These are phyloP conservation scores for Campylomormyrus tamandua DNA, from an alignment of 2,113 vertebrate species.

Conservation along the genomic window DNA sequence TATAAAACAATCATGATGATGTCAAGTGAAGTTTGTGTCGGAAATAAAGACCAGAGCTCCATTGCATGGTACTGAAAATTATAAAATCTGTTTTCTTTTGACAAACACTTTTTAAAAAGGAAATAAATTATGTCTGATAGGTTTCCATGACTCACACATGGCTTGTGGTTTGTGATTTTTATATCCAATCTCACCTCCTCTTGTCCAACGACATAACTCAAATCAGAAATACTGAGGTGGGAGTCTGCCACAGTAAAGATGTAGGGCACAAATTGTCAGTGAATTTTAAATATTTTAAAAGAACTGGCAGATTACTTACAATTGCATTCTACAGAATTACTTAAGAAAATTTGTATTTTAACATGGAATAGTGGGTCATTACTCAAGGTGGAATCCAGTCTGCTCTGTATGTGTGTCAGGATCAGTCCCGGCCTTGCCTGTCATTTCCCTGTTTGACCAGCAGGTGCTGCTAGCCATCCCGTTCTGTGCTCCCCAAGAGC, in stretches of 20 bases:
- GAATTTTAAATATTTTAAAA: not conserved
- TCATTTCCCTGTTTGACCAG: not conserved
- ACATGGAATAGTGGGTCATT: not conserved
- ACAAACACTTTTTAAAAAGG: not conserved
- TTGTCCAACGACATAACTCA: not conserved
- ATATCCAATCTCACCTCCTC: not conserved
- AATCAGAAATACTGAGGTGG: not conserved
- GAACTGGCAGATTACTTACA: not conserved
- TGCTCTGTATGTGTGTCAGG: not conserved
- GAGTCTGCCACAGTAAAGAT: not conserved
- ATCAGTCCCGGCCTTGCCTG: not conserved
- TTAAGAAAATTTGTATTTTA: not conserved
- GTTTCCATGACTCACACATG: not conserved
- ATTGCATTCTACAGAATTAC: not conserved
- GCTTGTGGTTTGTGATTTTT: conserved; percentile 3
- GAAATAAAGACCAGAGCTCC: not conserved
- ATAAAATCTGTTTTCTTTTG: not conserved
- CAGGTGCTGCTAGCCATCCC: not conserved
- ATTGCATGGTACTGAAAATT: not conserved
- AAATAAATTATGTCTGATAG: not conserved
- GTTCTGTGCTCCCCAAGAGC: not conserved
- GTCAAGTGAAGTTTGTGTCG: not conserved
- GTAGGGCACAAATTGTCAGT: not conserved
- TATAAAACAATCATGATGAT: not conserved
- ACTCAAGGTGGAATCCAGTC: not conserved